Evolutionary conservation across 2,797 vertebrate genomes (phyloP).

Genomic region (Sardinella longiceps): DNA sequence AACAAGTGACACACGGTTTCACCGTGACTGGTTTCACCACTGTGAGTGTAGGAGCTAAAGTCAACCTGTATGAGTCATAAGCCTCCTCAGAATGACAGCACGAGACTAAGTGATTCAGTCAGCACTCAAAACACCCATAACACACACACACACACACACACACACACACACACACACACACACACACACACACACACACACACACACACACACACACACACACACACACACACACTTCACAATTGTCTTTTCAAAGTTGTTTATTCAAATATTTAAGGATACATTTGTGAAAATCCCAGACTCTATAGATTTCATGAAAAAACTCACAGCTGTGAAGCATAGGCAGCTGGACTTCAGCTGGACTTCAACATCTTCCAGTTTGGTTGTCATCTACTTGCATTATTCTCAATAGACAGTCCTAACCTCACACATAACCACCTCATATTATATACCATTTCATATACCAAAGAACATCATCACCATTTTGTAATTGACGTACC

Average conservation of each 20-base stretch:
- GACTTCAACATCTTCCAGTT: conserved; percentile 12
- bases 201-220: too few relatives aligned
- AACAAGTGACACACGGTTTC: conserved; percentile 6
- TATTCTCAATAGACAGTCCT: background rate
- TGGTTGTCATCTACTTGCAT: background rate
- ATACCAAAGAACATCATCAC: background rate
- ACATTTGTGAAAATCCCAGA: conserved; percentile 21
- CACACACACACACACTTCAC: background rate
- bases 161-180: too few relatives aligned
- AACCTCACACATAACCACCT: too few relatives aligned
- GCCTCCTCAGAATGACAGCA: background rate
- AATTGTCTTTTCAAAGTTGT: background rate
- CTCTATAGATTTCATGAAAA: background rate
- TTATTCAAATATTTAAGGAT: background rate
- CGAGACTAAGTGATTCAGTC: background rate
- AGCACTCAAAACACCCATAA: background rate
- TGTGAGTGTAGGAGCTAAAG: background rate
- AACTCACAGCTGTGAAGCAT: conserved; percentile 15
- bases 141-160: background rate
- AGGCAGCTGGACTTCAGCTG: conserved; percentile 10
- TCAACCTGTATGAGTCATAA: background rate
- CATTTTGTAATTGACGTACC: background rate
- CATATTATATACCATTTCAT: too few relatives aligned
- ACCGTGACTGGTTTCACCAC: background rate
- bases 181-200: too few relatives aligned